phyloP scores from a whole-genome alignment of 2,888 invertebrate genomes.

The Nowickia ferox region DNA sequence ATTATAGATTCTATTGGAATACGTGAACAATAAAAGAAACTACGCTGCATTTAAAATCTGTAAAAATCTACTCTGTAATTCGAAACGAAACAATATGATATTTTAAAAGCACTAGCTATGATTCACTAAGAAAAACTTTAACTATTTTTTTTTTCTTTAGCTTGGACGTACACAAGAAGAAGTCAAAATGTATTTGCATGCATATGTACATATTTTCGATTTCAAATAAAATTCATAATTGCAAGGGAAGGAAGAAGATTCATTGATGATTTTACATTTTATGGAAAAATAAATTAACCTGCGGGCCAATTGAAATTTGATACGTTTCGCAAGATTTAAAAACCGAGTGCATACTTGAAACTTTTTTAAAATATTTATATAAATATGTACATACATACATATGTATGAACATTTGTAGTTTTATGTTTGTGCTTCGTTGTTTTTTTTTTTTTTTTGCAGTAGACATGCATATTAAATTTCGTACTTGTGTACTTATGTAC shows the following conservation, averaged over 20 bases:
- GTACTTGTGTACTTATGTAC: neutral
- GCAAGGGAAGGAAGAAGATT: neutral
- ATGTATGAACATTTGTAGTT: neutral
- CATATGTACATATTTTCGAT: no score
- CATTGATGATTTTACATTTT: neutral
- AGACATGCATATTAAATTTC: constrained; percentile 25
- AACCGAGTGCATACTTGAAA: neutral
- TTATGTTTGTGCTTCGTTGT: neutral
- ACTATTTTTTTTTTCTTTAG: no score
- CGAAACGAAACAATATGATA: no score
- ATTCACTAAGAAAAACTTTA: no score
- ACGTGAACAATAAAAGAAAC: no score
- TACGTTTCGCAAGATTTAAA: constrained; percentile 2
- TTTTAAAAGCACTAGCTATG: no score
- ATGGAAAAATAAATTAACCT: constrained; percentile 1
- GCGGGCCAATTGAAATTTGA: constrained; percentile 20
- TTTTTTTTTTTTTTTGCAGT: neutral
- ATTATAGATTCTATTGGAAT: no score
- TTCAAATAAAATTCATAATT: neutral
- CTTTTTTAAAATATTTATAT: neutral
- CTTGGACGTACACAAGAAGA: no score
- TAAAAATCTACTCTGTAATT: no score
- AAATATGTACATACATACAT: no score
- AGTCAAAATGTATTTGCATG: no score
- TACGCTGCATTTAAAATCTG: no score